Base-by-base conservation (phyloP, 1,140 invertebrate species). In the Araneus ventricosus region DNA sequence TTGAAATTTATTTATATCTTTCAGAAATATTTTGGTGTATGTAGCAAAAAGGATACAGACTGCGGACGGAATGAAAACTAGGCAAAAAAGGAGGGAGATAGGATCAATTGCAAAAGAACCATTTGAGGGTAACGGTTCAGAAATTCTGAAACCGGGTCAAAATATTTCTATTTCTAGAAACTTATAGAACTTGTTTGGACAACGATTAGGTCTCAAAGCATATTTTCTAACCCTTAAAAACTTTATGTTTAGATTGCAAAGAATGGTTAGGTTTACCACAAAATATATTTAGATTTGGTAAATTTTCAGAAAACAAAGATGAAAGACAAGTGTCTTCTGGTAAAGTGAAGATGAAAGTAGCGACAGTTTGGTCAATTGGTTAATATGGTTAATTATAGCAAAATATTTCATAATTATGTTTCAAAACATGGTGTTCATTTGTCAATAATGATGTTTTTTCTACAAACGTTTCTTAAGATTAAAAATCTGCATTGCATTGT, bases 161-260 rank as follows among this genome's bases (percentile, higher is more conserved):
- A 45, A 84, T 57, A 52, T 84, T 84, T 84, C 80, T 84, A 84
- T 84, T 84, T 84, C 80, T 27, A 84, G 80, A 57, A 84, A 24
- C 41, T 14, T 10, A 45, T 37, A 34, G 17, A 75, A 34, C 67
- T 75, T 75, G 30, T 75, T 75, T 75, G 27, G 30, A 75, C 27
- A 30, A 75, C 27, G 14, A 75, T 75, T 37, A 75, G 14, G 20
- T 75, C 30, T 75, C 27, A 75, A 37, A 75, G 34, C 30, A 75
- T 34, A 75, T 75, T 63, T 70, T 75, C 14, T 20, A 34, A 6
- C 34, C 30, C 27, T 5, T 75, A 20, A 75, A 75, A 75, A 75
- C 14, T 20, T 37, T 34, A 30, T 67, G 27, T 75, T 75, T 20
- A 34, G 27, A 67, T 67, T 52, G 45, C 45, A 52, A 52, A 52